These are phyloP conservation scores for Scaptomyza tumidula DNA, from an alignment of 2,888 invertebrate species.

Conservation along the genomic window DNA sequence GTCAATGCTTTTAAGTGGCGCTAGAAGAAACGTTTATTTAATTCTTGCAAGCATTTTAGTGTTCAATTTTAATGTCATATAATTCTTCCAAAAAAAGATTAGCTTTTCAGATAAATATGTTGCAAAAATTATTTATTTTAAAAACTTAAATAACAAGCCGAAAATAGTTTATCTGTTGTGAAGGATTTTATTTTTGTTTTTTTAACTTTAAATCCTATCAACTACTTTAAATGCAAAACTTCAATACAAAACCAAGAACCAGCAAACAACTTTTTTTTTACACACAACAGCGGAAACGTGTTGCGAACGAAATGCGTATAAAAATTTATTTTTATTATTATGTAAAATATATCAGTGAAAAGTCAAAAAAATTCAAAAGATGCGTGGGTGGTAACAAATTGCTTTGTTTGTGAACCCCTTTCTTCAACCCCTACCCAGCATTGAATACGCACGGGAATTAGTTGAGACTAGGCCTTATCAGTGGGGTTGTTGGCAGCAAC, in stretches of 20 bases:
- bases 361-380: slow-evolving; percentile 50
- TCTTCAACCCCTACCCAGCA: not conserved
- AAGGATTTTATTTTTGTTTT: not conserved
- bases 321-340: slow-evolving; percentile 79
- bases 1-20: slow-evolving; percentile 24
- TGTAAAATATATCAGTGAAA: slow-evolving; percentile 54
- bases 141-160: no score
- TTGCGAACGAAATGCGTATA: slow-evolving; percentile 64
- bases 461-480: slow-evolving; percentile 34
- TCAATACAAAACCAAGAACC: slow-evolving; percentile 11
- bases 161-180: not conserved
- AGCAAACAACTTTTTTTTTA: not conserved
- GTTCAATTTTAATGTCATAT: no score
- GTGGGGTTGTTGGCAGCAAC: slow-evolving; percentile 48
- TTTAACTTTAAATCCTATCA: not conserved
- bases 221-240: slow-evolving; percentile 1
- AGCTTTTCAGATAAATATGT: no score
- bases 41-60: not conserved
- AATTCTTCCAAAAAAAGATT: no score
- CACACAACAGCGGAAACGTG: slow-evolving; percentile 62
- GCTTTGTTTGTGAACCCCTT: slow-evolving; percentile 61
- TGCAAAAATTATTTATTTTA: no score
- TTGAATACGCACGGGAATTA: slow-evolving; percentile 73
- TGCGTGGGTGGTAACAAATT: slow-evolving; percentile 64
- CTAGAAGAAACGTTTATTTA: slow-evolving; percentile 21